phyloP scores from a whole-genome alignment of 2,888 invertebrate genomes.

The Dermolepida albohirtum region DNA sequence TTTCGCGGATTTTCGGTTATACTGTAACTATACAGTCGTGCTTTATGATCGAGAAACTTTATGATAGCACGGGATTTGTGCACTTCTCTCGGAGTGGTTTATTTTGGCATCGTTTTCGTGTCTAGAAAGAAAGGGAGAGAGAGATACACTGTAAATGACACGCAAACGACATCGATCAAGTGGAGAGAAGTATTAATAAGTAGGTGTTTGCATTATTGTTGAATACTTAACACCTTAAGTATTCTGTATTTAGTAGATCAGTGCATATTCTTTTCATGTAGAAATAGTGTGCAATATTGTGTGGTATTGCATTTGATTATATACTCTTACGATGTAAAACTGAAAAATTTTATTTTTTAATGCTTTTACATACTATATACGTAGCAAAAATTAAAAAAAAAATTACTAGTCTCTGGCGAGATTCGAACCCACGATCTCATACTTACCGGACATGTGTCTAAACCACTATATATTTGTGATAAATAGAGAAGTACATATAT shows the following conservation, averaged over 20 bases:
- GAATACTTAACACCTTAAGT: background rate
- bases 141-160: background rate
- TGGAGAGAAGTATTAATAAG: slow-evolving; percentile 10
- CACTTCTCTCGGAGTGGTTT: slow-evolving; percentile 32
- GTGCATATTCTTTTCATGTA: too few species aligned
- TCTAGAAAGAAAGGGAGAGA: background rate
- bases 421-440: too few species aligned
- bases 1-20: slow-evolving; percentile 58
- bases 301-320: too few species aligned
- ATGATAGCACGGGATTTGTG: slow-evolving; percentile 50
- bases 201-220: background rate
- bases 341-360: too few species aligned
- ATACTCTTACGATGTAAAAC: too few species aligned
- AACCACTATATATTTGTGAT: too few species aligned
- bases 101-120: slow-evolving; percentile 15
- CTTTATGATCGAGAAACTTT: slow-evolving; percentile 59
- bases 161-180: slow-evolving; percentile 6
- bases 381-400: too few species aligned
- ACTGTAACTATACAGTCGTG: slow-evolving; percentile 47
- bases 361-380: too few species aligned
- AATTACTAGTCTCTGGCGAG: too few species aligned
- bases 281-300: too few species aligned
- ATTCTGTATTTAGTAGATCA: background rate
- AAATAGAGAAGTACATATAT: too few species aligned
- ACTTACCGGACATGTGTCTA: too few species aligned